phyloP scores from a whole-genome alignment of 30 jellyfish, hydroid and myxozoan species.

The Turritopsis rubra region DNA sequence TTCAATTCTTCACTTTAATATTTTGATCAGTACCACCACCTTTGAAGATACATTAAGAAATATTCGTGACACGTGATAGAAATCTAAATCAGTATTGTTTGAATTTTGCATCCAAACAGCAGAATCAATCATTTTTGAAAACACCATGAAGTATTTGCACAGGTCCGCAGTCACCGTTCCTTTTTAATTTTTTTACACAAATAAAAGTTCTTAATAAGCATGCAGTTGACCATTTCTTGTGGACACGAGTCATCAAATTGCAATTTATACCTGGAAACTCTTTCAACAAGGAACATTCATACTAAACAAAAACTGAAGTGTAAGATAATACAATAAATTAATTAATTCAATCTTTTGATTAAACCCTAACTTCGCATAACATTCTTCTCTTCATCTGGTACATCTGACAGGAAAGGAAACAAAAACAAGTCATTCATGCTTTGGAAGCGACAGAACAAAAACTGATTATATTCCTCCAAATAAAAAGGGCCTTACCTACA shows the following conservation, averaged over 20 bases:
- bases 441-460: no score
- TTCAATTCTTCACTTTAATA: no score
- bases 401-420: not conserved
- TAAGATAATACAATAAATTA: not conserved
- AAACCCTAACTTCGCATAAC: constrained; percentile 1
- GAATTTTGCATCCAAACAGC: no score
- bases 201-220: not conserved
- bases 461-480: no score
- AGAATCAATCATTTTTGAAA: no score
- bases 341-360: no score
- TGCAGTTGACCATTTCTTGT: not conserved
- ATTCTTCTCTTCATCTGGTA: not conserved
- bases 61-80: no score
- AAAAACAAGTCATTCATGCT: not conserved
- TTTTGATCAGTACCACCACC: no score
- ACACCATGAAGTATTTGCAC: no score
- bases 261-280: not conserved
- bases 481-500: not conserved
- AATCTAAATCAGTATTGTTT: no score
- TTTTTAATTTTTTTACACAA: not conserved
- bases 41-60: no score
- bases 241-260: not conserved
- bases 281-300: not conserved
- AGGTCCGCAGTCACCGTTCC: no score
- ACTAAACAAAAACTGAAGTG: not conserved